Evolutionary conservation across 2,888 invertebrate genomes (phyloP), one percentile per base, ranked within the genome.

Genomic region (Anoplius nigerrimus): DNA sequence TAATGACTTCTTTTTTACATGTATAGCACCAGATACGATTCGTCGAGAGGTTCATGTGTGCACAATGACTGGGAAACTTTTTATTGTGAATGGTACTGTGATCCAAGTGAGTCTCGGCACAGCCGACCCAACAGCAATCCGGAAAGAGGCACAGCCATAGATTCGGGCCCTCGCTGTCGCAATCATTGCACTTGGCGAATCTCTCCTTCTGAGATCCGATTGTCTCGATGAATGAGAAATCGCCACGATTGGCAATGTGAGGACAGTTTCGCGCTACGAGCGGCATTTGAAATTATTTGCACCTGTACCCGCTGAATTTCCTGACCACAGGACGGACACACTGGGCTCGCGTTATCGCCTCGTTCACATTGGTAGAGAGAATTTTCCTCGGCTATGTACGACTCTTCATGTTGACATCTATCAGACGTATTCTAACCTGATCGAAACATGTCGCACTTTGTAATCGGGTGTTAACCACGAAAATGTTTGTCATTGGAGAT

Each of bases 1-100:
- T 78, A 15, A 86, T 79, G 0, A 97, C 95, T 89, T 98, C 97
- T 61, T 90, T 91, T 83, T 96, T 94, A 90, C 97, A 98, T 70
- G 92, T 88, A 85, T 96, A 96, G 89, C 97, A 98, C 97, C 97
- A 97, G 82, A 97, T 92, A 75, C 97, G 90, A 84, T 94, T 92
- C 0, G 95, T 96, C 0, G 94, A 93, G 66, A 97, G 89, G 88
- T 97, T 97, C 92, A 97, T 93, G 88, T 97, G 94, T 79, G 95
- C 92, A 82, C 94, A 94, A 88, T 97, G 96, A 16, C 90, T 88
- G 45, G 92, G 92, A 79, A 91, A 91, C 71, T 91, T 91, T 92
- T 94, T 92, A 86, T 94, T 94, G 89, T 97, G 97, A 69, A 91
- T 87, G 20, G 94, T 94, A 87, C 95, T 95, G 88, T 97, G 97